Base-by-base conservation (phyloP, 2,113 vertebrate genomes). In the Ranitomeya imitator region DNA sequence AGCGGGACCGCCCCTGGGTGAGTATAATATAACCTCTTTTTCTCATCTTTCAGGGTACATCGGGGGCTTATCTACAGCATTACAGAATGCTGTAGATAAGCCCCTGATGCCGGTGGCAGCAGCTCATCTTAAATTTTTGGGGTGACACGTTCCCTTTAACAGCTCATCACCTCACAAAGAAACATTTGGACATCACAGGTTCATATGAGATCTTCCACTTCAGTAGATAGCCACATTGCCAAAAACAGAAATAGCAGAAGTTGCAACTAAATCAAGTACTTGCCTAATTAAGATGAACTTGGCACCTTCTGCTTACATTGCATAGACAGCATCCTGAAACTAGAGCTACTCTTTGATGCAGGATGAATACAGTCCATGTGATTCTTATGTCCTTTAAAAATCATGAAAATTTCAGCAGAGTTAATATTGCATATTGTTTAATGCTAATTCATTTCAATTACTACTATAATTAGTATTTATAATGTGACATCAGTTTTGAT, bases 161-260 rank as follows among this genome's bases (percentile, higher is more conserved):
- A 88, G 80, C 21, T 88, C 87, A 65, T 55, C 87, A 67, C 80
- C 87, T 88, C 79, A 37, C 55, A 15, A 23, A 71, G 67, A 74
- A 63, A 76, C 80, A 65, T 83, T 88, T 84, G 87, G 71, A 37
- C 80, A 88, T 57, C 59, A 13, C 60, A 45, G 45, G 57, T 37
- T 65, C 19, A 37, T 81, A 12, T 45, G 81, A 45, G 81, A 77
- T 71, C 37, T 21, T 9, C 57, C 71, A 51, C 79, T 83, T 76
- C 69, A 59, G 61, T 63, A 51, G 71, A 83, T 83, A 69, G 54
- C 87, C 71, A 61, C 79, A 52, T 83, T 83, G 83, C 86, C 86
- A 88, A 88, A 88, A 83, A 88, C 79, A 88, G 86, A 88, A 88
- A n/a, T 26, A 80, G 73, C 73, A 19, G 60, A 55, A 87, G 77